Evolutionary conservation across 2,113 vertebrate species (phyloP), one percentile per base, ranked within the genome.

Genomic region (Daboia siamensis): DNA sequence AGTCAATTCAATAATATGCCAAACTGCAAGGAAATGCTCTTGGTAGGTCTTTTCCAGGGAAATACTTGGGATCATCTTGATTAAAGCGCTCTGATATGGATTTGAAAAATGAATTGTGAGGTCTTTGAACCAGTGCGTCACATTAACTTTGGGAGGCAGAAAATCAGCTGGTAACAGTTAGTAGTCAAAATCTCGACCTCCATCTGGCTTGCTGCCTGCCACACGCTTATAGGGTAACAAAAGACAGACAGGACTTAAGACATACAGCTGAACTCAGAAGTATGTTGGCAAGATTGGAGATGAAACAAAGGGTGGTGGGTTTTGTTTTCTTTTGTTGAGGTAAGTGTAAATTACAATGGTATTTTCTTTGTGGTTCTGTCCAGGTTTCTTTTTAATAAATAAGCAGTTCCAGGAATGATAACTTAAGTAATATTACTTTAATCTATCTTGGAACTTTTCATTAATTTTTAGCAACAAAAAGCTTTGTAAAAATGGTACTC

Each of bases 361-460:
- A 1, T 91, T 95, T 96, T 96, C 94, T 95, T 94, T 93, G 93
- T 95, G 93, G 95, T 94, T 96, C 95, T 95, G 95, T 94, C 96
- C 93, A 96, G 91, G 26, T 90, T 87, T 91, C 95, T 90, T 91
- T 93, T 97, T 93, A 86, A 93, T 92, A 95, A 92, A 44, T 95
- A 96, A 97, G 56, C 96, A 95, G 90, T 95, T 87, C 95, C 94
- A 95, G 94, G 94, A 96, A 93, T 87, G 44, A 61, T 93, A 89
- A 91, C 93, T 95, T 93, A 93, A 94, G 80, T 51, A 85, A 93
- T 91, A 46, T 61, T 94, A 94, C 74, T 2, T 88, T 13, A 88
- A 26, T 44, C 57, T 85, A 90, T 86, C 88, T 74, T 51, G 44
- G 69, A 59, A 56, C 39, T 33, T 56, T 74, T 61, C 55, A 51